Percentiles rank a stretch among this genome's conserved stretches.
Conservation (phyloP, 2,888 invertebrate genomes). For the Busseola fusca region DNA sequence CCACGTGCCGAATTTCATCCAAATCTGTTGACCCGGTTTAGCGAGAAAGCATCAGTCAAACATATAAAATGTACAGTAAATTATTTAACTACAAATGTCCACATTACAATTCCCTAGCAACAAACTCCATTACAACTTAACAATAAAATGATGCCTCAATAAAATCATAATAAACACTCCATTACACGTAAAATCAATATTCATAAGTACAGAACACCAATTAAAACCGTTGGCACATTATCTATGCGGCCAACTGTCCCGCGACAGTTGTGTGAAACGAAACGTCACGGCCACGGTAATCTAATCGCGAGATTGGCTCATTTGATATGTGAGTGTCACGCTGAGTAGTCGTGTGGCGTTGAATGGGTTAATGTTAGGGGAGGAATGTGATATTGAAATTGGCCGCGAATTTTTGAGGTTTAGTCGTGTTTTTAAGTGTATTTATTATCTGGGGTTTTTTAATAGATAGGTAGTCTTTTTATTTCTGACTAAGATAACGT, state of each 20-base stretch:
- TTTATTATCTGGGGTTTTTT: not conserved
- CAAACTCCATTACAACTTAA: slow-evolving; percentile 4
- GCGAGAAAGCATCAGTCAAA: not conserved
- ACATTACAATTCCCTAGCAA: not conserved
- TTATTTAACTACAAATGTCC: not conserved
- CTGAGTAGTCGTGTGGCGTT: slow-evolving; percentile 63
- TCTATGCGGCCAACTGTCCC: slow-evolving; percentile 80
- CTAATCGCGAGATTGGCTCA: slow-evolving; percentile 81
- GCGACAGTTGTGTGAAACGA: slow-evolving; percentile 83
- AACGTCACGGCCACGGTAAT: slow-evolving; percentile 77
- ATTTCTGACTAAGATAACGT: not conserved
- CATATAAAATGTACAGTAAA: not conserved
- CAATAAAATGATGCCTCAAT: slow-evolving; percentile 9
- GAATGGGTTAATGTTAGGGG: slow-evolving; percentile 60
- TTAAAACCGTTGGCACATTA: slow-evolving; percentile 64
- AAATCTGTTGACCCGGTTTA: not conserved
- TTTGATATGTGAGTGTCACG: slow-evolving; percentile 76
- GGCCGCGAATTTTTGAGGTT: slow-evolving; percentile 21
- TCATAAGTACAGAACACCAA: slow-evolving; percentile 58
- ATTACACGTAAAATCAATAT: slow-evolving; percentile 56
- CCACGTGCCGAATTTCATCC: not conserved
- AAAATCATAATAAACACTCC: slow-evolving; percentile 31
- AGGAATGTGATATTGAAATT: slow-evolving; percentile 54
- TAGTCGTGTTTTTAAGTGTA: not conserved
- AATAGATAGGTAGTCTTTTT: not conserved